Conservation (phyloP, 2,797 vertebrate species). For the Acanthurus tractus region DNA sequence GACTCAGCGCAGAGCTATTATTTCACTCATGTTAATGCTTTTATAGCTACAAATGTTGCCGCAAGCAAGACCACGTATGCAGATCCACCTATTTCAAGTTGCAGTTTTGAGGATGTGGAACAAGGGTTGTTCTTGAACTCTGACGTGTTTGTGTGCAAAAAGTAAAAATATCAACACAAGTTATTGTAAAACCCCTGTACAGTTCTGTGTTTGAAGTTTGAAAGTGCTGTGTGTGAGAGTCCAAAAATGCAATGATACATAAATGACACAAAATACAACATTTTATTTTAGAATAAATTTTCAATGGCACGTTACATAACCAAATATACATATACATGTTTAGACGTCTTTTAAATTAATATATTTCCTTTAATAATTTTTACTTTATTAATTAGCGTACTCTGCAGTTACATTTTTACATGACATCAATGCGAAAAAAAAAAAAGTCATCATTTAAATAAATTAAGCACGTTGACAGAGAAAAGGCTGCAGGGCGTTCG, state of each 20-base stretch:
- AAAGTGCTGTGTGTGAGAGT: neutral
- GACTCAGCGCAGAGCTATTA: neutral
- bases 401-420: slow-evolving; percentile 91
- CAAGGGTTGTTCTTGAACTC: too few species aligned
- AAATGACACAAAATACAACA: slow-evolving; percentile 98
- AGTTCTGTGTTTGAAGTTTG: neutral
- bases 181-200: neutral
- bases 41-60: neutral
- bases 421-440: slow-evolving; percentile 85
- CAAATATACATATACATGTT: slow-evolving; percentile 98
- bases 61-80: neutral
- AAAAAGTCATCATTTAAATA: slow-evolving; percentile 91
- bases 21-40: neutral
- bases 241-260: slow-evolving; percentile 25
- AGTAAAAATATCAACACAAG: neutral
- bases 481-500: slow-evolving; percentile 68
- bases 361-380: slow-evolving; percentile 74
- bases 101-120: too few species aligned
- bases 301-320: slow-evolving; percentile 93
- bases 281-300: slow-evolving; percentile 90
- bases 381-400: slow-evolving; percentile 69
- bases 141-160: neutral
- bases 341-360: slow-evolving; percentile 86
- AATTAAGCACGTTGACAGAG: slow-evolving; percentile 95
- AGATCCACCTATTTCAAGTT: neutral